Percentiles rank a stretch among this genome's conserved stretches.
phyloP scores from a whole-genome alignment of 2,113 vertebrate species.

The Microcebus tavaratra region DNA sequence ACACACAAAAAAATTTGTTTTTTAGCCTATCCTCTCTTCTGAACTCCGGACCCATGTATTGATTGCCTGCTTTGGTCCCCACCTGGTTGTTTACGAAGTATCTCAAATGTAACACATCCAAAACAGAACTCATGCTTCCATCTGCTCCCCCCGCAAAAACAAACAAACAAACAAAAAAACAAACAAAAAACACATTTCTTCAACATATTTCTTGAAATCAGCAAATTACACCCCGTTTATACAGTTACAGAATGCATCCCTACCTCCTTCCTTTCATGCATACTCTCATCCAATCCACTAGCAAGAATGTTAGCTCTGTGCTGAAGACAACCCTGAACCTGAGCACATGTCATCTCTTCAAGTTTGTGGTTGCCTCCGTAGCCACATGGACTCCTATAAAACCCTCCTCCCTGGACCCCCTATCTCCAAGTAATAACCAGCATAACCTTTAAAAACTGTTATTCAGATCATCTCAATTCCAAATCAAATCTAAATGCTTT shows the following conservation, averaged over 20 bases:
- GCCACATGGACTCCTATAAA: background rate
- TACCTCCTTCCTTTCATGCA: background rate
- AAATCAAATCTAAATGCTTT: background rate
- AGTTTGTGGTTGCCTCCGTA: background rate
- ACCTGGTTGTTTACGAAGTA: background rate
- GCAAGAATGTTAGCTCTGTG: background rate
- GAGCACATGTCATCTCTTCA: background rate
- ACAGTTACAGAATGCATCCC: no score
- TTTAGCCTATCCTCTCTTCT: background rate
- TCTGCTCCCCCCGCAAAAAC: background rate
- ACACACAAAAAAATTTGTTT: background rate
- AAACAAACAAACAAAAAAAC: no score
- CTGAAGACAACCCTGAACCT: background rate
- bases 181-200: background rate
- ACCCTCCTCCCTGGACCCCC: background rate
- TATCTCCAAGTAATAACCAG: background rate
- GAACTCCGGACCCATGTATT: background rate
- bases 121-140: background rate
- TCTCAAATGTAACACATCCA: background rate
- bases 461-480: background rate
- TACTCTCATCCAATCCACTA: background rate
- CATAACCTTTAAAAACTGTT: background rate
- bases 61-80: background rate
- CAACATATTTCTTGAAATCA: background rate
- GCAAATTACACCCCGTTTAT: background rate